phyloP scores from a whole-genome alignment of 2,888 invertebrate genomes.

The Netelia fuscicornis region DNA sequence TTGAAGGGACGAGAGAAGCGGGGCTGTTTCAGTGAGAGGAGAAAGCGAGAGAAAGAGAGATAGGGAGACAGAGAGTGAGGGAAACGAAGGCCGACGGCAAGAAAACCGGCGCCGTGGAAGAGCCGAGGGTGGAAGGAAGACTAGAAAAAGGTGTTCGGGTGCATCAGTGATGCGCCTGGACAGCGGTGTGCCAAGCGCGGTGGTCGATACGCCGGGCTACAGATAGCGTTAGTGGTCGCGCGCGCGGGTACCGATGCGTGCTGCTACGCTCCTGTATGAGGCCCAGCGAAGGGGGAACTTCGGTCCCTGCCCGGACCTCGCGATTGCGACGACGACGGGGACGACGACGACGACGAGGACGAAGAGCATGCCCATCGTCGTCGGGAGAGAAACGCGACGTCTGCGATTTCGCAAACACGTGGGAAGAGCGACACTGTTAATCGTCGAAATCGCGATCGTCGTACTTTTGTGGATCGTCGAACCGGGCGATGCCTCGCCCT shows the following conservation, averaged over 20 bases:
- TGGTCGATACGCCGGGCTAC: conserved; percentile 76
- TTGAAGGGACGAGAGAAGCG: conserved; percentile 65
- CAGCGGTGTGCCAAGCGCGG: conserved; percentile 76
- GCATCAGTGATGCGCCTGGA: conserved; percentile 78
- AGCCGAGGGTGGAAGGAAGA: conserved; percentile 58
- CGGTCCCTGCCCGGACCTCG: conserved; percentile 68
- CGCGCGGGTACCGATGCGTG: conserved; percentile 77
- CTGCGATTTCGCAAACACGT: conserved; percentile 24
- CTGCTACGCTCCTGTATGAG: conserved; percentile 75
- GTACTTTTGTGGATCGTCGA: conserved; percentile 44
- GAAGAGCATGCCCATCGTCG: conserved; percentile 61
- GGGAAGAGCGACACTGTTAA: conserved; percentile 12
- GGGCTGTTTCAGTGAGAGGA: conserved; percentile 19
- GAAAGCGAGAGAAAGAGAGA: neutral
- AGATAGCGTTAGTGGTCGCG: conserved; percentile 78
- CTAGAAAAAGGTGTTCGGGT: conserved; percentile 51
- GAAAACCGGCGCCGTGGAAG: conserved; percentile 43
- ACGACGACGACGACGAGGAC: conserved; percentile 71
- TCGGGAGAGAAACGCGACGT: conserved; percentile 59
- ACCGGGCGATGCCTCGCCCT: conserved; percentile 54
- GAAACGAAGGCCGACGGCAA: conserved; percentile 1
- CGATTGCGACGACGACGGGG: conserved; percentile 70
- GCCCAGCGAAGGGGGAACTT: conserved; percentile 57
- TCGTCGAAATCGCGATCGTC: conserved; percentile 42
- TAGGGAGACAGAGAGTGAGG: conserved; percentile 11